Evolutionary conservation across 2,797 vertebrate genomes (phyloP), one percentile per base, ranked within the genome.

Genomic region (Scolopax bukidnonensis): DNA sequence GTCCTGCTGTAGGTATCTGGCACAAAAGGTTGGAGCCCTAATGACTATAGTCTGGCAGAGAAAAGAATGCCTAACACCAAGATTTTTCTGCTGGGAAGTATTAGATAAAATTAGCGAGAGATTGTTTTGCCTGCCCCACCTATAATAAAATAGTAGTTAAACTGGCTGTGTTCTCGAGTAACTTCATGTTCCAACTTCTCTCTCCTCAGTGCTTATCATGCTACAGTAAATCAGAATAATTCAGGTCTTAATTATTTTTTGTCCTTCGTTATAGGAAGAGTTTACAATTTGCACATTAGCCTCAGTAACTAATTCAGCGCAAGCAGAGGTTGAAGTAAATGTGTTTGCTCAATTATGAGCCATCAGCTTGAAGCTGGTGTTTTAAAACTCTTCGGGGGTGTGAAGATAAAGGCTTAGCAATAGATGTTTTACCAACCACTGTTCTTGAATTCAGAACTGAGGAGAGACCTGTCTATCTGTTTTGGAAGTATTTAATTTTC

Each of bases 91-190:
- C 71, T 88, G 90, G 80, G 73, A 95, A 84, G 7, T 73, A 32
- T 57, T 86, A 84, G 61, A 65, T 91, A 67, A 93, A 96, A 90
- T 91, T 90, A 54, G 65, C 47, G 5, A 73, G 89, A 89, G 76
- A 69, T 94, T 86, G 73, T 90, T 95, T 86, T 93, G 59, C 70
- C 50, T 96, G 91, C 90, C 83, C 74, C 77, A 59, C 93, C 87
- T 95, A 7, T 84, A 90, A 93, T 83, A 91, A 97, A 94, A 78
- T 33, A 93, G 80, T 59, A 51, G 87, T 81, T 93, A 40, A 93
- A 88, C 93, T 95, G 90, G 85, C 94, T 95, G 76, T 75, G 61
- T 94, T 96, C 88, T 88, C 54, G 74, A 93, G 70, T 82, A 95
- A 59, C 85, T 93, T 93, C 60, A 33, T 91, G 76, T 94, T 94